phyloP scores from a whole-genome alignment of 2,113 vertebrate genomes.

The Grantiella picta region DNA sequence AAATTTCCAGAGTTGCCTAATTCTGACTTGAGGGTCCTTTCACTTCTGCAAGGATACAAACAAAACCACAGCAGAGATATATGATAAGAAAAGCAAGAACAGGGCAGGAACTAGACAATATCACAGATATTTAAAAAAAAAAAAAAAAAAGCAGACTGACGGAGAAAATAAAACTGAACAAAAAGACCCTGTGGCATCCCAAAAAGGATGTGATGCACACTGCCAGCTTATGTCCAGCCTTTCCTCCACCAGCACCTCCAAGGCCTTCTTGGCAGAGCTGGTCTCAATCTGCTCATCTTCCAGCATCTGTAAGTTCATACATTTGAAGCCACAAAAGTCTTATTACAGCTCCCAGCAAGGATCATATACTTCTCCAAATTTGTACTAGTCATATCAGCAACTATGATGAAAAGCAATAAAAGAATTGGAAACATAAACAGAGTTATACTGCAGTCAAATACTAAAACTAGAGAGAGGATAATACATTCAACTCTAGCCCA shows the following conservation, averaged over 20 bases:
- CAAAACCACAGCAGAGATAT: background rate
- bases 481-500: background rate
- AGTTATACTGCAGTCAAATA: background rate
- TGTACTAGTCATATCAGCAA: background rate
- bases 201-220: background rate
- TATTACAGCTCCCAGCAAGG: background rate
- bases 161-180: background rate
- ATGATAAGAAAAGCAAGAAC: background rate
- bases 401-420: background rate
- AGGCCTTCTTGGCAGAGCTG: background rate
- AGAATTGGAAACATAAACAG: background rate
- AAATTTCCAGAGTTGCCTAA: background rate
- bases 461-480: background rate
- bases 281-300: background rate
- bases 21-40: background rate
- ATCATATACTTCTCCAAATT: background rate
- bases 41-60: constrained; percentile 13
- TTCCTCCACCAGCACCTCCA: background rate
- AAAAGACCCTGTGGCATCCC: background rate
- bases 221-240: background rate
- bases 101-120: background rate
- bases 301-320: background rate
- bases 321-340: background rate
- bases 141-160: background rate
- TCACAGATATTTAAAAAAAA: background rate